Evolutionary conservation across 2,888 invertebrate genomes (phyloP).

Genomic region (Opisthograptis luteolata): DNA sequence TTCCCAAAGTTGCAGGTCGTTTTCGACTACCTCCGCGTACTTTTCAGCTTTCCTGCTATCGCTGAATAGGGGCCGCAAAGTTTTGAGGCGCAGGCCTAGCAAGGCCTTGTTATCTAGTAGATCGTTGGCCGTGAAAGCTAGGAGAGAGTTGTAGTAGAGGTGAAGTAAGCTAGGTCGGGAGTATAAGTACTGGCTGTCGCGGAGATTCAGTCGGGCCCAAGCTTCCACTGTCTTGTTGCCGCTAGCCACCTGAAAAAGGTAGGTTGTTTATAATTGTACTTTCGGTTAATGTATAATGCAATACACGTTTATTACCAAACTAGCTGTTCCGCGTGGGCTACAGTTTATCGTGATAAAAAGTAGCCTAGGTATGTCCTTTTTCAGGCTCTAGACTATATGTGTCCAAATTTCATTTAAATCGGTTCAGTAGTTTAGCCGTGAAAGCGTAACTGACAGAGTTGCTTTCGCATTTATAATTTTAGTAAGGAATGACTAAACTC

Average conservation of each 20-base stretch:
- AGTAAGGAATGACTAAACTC: too few relatives aligned
- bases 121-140: slow-evolving; percentile 88
- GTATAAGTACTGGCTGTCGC: slow-evolving; percentile 90
- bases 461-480: too few relatives aligned
- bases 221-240: slow-evolving; percentile 90
- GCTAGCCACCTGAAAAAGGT: slow-evolving; percentile 85
- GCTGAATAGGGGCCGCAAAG: slow-evolving; percentile 89
- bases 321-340: too few relatives aligned
- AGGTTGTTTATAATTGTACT: too few relatives aligned
- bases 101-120: slow-evolving; percentile 91
- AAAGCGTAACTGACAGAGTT: too few relatives aligned
- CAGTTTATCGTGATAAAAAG: too few relatives aligned
- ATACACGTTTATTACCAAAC: too few relatives aligned
- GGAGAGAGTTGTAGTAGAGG: slow-evolving; percentile 88
- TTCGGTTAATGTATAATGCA: too few relatives aligned
- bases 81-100: slow-evolving; percentile 89
- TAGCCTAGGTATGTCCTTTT: too few relatives aligned
- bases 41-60: slow-evolving; percentile 87
- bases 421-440: too few relatives aligned
- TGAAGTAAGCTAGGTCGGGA: slow-evolving; percentile 91
- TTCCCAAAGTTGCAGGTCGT: slow-evolving; percentile 94
- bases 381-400: too few relatives aligned
- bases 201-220: slow-evolving; percentile 89
- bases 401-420: too few relatives aligned
- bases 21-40: slow-evolving; percentile 94